A percentile compares a stretch with the other conserved stretches of the same genome.
These are phyloP conservation scores for Drosophila subsilvestris DNA, from an alignment of 2,888 invertebrate species.

Conservation along the genomic window DNA sequence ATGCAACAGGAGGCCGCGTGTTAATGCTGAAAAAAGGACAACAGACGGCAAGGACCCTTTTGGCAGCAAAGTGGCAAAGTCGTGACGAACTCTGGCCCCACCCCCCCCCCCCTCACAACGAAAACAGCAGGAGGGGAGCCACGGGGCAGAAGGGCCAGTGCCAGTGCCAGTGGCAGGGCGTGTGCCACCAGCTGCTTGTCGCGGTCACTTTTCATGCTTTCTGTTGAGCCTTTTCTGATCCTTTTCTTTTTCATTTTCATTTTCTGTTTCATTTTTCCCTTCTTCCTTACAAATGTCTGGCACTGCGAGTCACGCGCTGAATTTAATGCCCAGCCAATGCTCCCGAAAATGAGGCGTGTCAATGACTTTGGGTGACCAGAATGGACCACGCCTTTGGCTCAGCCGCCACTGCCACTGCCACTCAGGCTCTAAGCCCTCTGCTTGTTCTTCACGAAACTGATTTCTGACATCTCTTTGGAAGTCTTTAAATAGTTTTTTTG, in stretches of 20 bases:
- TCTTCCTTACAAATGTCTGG: slow-evolving; percentile 35
- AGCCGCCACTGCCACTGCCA: background rate
- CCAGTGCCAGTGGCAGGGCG: no score
- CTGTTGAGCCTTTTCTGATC: slow-evolving; percentile 49
- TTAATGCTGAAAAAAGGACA: slow-evolving; percentile 60
- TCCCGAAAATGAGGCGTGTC: slow-evolving; percentile 42
- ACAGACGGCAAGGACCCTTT: slow-evolving; percentile 44
- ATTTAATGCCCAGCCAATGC: slow-evolving; percentile 49
- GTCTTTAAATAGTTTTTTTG: slow-evolving; percentile 25
- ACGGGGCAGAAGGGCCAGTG: background rate
- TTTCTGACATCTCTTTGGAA: slow-evolving; percentile 37
- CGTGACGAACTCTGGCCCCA: slow-evolving; percentile 58
- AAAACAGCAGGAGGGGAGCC: slow-evolving; percentile 4
- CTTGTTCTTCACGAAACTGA: slow-evolving; percentile 21
- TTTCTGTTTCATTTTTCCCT: slow-evolving; percentile 4
- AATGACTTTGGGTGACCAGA: slow-evolving; percentile 50
- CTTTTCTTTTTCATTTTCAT: slow-evolving; percentile 27
- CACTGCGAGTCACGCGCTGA: slow-evolving; percentile 43
- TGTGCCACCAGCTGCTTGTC: slow-evolving; percentile 29
- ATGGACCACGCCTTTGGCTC: slow-evolving; percentile 6
- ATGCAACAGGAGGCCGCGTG: slow-evolving; percentile 68
- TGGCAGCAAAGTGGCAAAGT: slow-evolving; percentile 50
- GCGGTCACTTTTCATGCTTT: slow-evolving; percentile 62
- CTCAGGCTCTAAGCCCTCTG: background rate
- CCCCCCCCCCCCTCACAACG: background rate